Conservation (phyloP, 2,113 vertebrate species). For the Labrus mixtus region DNA sequence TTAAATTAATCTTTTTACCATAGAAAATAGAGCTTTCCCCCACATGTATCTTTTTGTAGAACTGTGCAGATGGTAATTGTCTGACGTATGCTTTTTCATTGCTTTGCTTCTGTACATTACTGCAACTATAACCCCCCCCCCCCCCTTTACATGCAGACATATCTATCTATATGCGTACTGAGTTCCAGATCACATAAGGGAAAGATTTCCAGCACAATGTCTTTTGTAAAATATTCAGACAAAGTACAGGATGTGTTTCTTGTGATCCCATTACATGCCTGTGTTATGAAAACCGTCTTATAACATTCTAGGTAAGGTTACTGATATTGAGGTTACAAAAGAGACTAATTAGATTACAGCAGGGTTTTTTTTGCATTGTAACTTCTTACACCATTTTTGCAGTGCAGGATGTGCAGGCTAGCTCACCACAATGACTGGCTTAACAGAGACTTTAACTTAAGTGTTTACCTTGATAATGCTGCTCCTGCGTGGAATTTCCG, state of each 20-base stretch:
- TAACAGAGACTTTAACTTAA: background rate
- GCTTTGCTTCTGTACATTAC: background rate
- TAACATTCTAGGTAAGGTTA: conserved; percentile 1
- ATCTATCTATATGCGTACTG: background rate
- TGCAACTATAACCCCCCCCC: background rate
- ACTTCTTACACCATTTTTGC: conserved; percentile 18
- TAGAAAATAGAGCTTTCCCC: too few relatives aligned
- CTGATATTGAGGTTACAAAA: background rate
- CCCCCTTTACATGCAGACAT: background rate
- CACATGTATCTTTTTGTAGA: background rate
- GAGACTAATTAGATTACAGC: background rate
- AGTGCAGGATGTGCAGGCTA: background rate
- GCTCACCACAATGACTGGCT: conserved; percentile 1
- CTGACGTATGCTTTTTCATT: too few relatives aligned
- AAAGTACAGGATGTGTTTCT: conserved; percentile 31
- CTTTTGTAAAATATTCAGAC: background rate
- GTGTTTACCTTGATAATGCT: conserved; percentile 96
- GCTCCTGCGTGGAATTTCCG: conserved; percentile 92
- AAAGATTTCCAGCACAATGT: background rate
- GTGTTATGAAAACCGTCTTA: conserved; percentile 15
- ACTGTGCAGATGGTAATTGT: background rate
- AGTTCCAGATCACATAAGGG: background rate
- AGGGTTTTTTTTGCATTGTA: background rate
- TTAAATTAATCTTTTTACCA: background rate
- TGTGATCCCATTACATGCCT: conserved; percentile 25